Base-by-base conservation (phyloP, 1,140 invertebrate species). In the Phenacoccus solenopsis region DNA sequence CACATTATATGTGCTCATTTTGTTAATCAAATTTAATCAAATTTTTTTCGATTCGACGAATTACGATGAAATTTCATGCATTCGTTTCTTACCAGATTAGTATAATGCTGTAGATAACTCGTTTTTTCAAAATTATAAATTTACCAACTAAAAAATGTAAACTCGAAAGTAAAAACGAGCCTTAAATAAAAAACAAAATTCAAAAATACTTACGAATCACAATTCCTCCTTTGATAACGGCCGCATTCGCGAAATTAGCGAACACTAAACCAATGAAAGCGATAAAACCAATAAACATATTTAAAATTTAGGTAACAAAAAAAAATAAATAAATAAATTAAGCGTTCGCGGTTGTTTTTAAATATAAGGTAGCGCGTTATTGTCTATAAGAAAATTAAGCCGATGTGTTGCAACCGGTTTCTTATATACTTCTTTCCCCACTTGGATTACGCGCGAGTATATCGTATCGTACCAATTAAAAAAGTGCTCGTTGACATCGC, bases 131-230 rank as follows among this genome's bases (percentile, higher is more conserved):
- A n/a, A n/a, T n/a, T n/a, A n/a, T n/a, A n/a, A n/a, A n/a, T n/a
- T n/a, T n/a, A n/a, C n/a, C n/a, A n/a, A n/a, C n/a, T n/a, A n/a
- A n/a, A n/a, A n/a, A n/a, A n/a, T n/a, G n/a, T n/a, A n/a, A n/a
- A n/a, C n/a, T n/a, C n/a, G n/a, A n/a, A n/a, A n/a, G n/a, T n/a
- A n/a, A n/a, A n/a, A n/a, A n/a, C n/a, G n/a, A n/a, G n/a, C n/a
- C n/a, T n/a, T 16, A 49, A 49, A 49, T 49, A 49, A 49, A 49
- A 5, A 49, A 16, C 13, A 49, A 49, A 9, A 49, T n/a, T 49
- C 20, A 32, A 32, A 22, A 22, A 59, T 64, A 64, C 59, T 64
- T 64, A 64, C 59, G 59, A 64, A 64, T 64, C 12, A 64, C 59
- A 16, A 64, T 64, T 3, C 59, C 59, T 64, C 59, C 59, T 64